Conservation (phyloP, 1,140 invertebrate species). For the Pararge aegeria region DNA sequence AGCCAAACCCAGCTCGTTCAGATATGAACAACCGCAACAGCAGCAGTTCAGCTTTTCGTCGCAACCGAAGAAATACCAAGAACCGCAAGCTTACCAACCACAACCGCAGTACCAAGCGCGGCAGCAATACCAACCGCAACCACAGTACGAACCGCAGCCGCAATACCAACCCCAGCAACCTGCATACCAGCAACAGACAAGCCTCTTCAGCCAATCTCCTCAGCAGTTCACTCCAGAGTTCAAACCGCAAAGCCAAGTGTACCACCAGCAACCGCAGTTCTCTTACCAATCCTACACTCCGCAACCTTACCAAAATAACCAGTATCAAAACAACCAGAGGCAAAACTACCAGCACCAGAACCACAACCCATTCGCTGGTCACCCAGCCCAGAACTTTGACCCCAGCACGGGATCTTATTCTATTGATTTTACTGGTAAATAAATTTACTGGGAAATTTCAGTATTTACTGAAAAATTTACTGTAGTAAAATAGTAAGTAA, state of each 20-base stretch:
- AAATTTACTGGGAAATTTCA: slow-evolving; percentile 9
- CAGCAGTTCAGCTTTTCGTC: slow-evolving; percentile 38
- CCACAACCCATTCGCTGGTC: slow-evolving; percentile 78
- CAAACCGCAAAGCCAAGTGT: slow-evolving; percentile 64
- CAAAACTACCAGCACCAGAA: slow-evolving; percentile 70
- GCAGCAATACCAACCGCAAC: slow-evolving; percentile 32
- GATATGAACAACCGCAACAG: slow-evolving; percentile 58
- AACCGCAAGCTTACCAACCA: slow-evolving; percentile 15
- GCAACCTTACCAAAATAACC: slow-evolving; percentile 64
- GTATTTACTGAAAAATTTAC: not conserved
- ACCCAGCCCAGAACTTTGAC: slow-evolving; percentile 83
- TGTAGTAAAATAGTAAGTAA: not conserved
- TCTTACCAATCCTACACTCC: slow-evolving; percentile 64
- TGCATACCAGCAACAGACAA: slow-evolving; percentile 49
- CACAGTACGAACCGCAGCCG: slow-evolving; percentile 34
- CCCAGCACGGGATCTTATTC: slow-evolving; percentile 85
- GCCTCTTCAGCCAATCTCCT: slow-evolving; percentile 55
- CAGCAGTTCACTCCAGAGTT: slow-evolving; percentile 53
- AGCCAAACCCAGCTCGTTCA: slow-evolving; percentile 46
- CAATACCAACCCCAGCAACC: slow-evolving; percentile 35
- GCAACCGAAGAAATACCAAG: slow-evolving; percentile 33
- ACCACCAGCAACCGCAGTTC: slow-evolving; percentile 70
- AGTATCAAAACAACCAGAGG: slow-evolving; percentile 63
- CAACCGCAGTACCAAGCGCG: slow-evolving; percentile 38
- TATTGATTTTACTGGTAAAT: slow-evolving; percentile 82